Evolutionary conservation across 2,797 vertebrate genomes (phyloP).

Genomic region (Ciconia nigra): DNA sequence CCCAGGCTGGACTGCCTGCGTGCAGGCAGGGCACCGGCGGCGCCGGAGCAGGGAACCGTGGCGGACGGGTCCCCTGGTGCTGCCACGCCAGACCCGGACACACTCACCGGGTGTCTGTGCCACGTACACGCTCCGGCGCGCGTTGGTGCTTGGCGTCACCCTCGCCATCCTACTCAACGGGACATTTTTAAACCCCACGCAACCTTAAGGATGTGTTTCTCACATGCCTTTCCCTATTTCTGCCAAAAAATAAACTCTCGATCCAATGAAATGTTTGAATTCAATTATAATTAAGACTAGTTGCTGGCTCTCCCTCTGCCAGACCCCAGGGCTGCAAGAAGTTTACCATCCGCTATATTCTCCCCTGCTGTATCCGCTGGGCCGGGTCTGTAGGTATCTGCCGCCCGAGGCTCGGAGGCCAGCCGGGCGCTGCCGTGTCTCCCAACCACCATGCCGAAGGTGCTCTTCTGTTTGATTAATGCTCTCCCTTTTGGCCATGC

Average conservation of each 20-base stretch:
- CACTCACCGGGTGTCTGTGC: fast-evolving
- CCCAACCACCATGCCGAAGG: background rate
- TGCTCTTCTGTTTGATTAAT: background rate
- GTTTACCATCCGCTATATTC: background rate
- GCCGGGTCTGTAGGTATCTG: background rate
- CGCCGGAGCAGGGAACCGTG: fast-evolving
- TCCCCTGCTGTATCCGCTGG: background rate
- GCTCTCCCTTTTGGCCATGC: background rate
- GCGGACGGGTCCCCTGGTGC: background rate
- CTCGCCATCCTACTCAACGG: fast-evolving
- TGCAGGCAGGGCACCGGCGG: background rate
- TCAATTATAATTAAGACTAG: background rate
- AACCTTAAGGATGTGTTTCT: background rate
- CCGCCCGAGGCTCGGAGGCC: background rate
- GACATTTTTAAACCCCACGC: background rate
- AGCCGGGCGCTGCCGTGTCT: background rate
- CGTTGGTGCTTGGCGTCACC: background rate
- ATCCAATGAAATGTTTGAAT: background rate
- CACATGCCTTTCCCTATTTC: background rate
- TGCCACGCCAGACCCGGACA: background rate
- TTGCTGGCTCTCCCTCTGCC: background rate
- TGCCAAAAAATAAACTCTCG: background rate
- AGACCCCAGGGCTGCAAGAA: background rate
- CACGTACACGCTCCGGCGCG: fast-evolving
- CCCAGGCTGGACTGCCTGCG: background rate